These are phyloP conservation scores for Phalloptychus januarius DNA, from an alignment of 2,797 vertebrate species.

Conservation along the genomic window DNA sequence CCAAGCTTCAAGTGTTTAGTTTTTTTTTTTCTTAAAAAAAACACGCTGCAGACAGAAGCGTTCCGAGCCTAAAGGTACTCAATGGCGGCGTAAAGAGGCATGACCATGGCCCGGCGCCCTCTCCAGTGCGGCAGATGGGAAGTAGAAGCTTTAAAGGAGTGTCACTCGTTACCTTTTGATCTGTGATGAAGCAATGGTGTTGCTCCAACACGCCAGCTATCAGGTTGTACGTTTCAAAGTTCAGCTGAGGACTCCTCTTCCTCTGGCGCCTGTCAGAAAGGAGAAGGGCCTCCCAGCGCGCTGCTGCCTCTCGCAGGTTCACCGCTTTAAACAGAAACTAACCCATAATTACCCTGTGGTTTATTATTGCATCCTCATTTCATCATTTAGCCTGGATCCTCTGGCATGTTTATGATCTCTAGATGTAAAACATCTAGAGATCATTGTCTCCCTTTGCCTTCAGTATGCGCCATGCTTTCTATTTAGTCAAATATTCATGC, in stretches of 20 bases:
- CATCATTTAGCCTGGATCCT: background rate
- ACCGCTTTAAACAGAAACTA: background rate
- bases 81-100: constrained; percentile 21
- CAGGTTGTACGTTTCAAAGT: constrained; percentile 64
- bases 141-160: constrained; percentile 38
- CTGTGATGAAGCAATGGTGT: constrained; percentile 37
- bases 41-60: constrained; percentile 1
- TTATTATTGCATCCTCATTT: background rate
- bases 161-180: constrained; percentile 55
- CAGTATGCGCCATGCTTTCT: background rate
- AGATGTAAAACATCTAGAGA: background rate
- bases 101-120: constrained; percentile 19
- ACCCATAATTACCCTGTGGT: background rate
- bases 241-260: constrained; percentile 35
- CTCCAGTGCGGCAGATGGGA: background rate
- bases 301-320: constrained; percentile 18
- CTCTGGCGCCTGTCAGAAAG: background rate
- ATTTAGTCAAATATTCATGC: background rate
- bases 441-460: too few relatives aligned
- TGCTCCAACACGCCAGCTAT: constrained; percentile 29
- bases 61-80: constrained; percentile 19
- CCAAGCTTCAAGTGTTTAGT: background rate
- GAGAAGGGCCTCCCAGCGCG: background rate
- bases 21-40: too few relatives aligned
- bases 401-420: background rate